Evolutionary conservation across 1,140 invertebrate species (phyloP).

Genomic region (Ostrea edulis): DNA sequence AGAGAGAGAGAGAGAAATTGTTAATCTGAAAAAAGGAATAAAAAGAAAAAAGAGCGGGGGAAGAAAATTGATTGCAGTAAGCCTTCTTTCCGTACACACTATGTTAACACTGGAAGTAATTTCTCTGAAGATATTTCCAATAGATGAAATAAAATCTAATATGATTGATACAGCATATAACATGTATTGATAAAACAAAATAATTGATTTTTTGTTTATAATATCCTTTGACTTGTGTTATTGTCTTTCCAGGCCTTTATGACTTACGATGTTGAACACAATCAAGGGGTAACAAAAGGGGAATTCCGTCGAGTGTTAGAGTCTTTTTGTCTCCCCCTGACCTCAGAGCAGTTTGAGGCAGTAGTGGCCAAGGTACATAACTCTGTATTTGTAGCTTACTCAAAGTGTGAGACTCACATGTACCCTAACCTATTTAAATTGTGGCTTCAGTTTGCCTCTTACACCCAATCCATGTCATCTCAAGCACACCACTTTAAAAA

Average conservation of each 20-base stretch:
- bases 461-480: constrained; percentile 28
- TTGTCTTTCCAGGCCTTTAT: constrained; percentile 72
- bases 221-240: neutral
- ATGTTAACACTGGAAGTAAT: no score
- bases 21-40: no score
- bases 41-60: no score
- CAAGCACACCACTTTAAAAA: neutral
- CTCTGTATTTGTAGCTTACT: constrained; percentile 22
- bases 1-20: no score
- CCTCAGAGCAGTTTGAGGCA: constrained; percentile 74
- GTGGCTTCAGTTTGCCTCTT: constrained; percentile 33
- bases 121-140: no score
- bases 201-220: neutral
- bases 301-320: constrained; percentile 75
- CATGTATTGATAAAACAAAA: no score
- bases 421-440: constrained; percentile 29
- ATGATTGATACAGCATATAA: no score
- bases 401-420: constrained; percentile 14
- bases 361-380: constrained; percentile 73
- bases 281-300: constrained; percentile 72
- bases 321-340: constrained; percentile 73
- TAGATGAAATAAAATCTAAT: no score
- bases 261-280: constrained; percentile 75
- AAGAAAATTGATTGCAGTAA: no score
- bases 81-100: no score